phyloP scores from a whole-genome alignment of 1,140 invertebrate species.

The Leptinotarsa lineolata region DNA sequence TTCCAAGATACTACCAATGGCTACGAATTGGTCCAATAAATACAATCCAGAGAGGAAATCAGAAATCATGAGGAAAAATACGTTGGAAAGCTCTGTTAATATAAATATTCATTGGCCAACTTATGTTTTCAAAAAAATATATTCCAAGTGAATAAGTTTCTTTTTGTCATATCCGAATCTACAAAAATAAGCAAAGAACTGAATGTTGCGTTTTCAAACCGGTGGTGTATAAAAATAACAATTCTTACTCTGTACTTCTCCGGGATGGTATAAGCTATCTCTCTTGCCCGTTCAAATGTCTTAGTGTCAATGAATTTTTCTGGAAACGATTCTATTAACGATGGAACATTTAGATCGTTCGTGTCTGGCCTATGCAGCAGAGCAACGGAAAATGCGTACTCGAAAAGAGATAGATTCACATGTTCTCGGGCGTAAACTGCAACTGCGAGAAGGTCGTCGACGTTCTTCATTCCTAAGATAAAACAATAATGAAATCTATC shows the following conservation, averaged over 20 bases:
- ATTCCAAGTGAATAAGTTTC: too few relatives aligned
- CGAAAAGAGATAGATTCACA: conserved; percentile 56
- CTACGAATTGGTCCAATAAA: too few relatives aligned
- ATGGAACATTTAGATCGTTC: conserved; percentile 60
- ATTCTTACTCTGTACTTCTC: neutral
- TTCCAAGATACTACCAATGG: too few relatives aligned
- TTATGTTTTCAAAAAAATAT: too few relatives aligned
- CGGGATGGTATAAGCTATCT: neutral
- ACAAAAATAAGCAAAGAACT: too few relatives aligned
- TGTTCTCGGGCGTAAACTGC: conserved; percentile 51
- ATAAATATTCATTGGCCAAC: too few relatives aligned
- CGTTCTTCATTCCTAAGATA: conserved; percentile 19
- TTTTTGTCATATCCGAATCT: too few relatives aligned
- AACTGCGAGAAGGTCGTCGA: conserved; percentile 49
- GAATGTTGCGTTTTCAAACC: too few relatives aligned
- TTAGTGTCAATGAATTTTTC: conserved; percentile 60
- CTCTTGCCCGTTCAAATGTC: conserved; percentile 69
- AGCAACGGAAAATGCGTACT: conserved; percentile 55
- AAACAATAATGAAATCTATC: neutral
- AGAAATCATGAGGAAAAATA: too few relatives aligned
- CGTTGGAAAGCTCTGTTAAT: too few relatives aligned
- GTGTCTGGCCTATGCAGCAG: conserved; percentile 48
- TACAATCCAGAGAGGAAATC: too few relatives aligned
- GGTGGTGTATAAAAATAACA: neutral
- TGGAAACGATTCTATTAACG: conserved; percentile 70